These are phyloP conservation scores for Cyclargus thomasi DNA, from an alignment of 1,140 invertebrate genomes.

Conservation along the genomic window DNA sequence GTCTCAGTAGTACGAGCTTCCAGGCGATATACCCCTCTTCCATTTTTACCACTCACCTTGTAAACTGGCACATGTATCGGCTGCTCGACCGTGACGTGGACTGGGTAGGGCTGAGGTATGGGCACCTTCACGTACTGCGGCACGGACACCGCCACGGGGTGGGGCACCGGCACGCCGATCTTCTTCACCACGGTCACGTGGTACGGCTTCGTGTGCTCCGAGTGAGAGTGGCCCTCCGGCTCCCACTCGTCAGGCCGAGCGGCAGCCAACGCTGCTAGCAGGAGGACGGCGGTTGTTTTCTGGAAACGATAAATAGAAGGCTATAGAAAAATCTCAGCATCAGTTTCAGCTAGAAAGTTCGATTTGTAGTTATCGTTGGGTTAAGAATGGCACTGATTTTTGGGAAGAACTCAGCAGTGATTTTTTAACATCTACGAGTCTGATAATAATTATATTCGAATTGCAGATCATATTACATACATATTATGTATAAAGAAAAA, in stretches of 20 bases:
- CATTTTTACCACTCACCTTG: conserved; percentile 76
- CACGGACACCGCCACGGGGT: conserved; percentile 83
- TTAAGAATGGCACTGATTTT: too few species aligned
- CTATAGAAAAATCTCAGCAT: too few species aligned
- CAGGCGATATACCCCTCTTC: too few species aligned
- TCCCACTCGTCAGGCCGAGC: conserved; percentile 83
- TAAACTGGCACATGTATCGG: conserved; percentile 84
- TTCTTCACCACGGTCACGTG: conserved; percentile 85
- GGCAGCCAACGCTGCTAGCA: conserved; percentile 83
- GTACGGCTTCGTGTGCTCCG: conserved; percentile 81
- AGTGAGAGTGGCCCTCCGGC: conserved; percentile 84
- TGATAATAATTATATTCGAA: too few species aligned
- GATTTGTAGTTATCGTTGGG: too few species aligned
- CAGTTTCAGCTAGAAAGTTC: too few species aligned
- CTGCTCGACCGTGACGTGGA: conserved; percentile 82
- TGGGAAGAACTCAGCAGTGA: too few species aligned
- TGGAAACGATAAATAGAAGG: conserved; percentile 24
- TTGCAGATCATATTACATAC: too few species aligned
- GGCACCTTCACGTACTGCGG: conserved; percentile 84
- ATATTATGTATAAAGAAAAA: too few species aligned
- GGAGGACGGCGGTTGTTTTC: conserved; percentile 58
- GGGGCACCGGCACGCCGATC: conserved; percentile 83
- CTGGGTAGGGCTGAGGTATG: conserved; percentile 84
- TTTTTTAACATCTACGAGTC: too few species aligned
- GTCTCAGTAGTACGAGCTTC: too few species aligned